A percentile compares a stretch with the other conserved stretches of the same genome.
Evolutionary conservation across 2,113 vertebrate species (phyloP).

Genomic region (Corythaixoides concolor): DNA sequence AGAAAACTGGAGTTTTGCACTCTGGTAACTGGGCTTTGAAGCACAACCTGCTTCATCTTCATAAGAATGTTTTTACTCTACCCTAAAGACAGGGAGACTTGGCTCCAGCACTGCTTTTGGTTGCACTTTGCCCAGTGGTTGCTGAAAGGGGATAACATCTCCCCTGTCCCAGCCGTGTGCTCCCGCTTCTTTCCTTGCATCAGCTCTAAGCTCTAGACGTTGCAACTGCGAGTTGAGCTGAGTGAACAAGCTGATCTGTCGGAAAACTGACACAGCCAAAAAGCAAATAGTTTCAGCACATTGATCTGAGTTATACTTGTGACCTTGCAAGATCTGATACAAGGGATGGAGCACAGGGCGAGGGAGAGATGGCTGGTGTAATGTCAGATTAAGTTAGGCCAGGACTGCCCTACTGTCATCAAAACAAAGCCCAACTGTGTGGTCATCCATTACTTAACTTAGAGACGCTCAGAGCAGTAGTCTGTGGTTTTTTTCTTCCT

Average conservation of each 20-base stretch:
- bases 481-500: not conserved
- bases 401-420: not conserved
- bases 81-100: not conserved
- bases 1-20: not conserved
- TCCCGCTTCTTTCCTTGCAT: not conserved
- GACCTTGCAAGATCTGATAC: not conserved
- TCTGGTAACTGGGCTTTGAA: not conserved
- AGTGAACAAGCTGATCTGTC: not conserved
- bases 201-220: not conserved
- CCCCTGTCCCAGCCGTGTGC: accelerated
- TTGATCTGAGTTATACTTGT: not conserved
- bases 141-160: not conserved
- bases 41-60: not conserved
- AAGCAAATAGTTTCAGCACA: not conserved
- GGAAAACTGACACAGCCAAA: not conserved
- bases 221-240: not conserved
- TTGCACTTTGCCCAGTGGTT: not conserved
- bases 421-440: not conserved
- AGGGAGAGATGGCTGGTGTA: not conserved
- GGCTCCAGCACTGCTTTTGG: not conserved
- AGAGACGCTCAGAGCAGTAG: not conserved
- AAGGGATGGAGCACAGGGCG: not conserved
- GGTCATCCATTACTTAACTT: not conserved
- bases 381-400: not conserved
- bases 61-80: not conserved